Evolutionary conservation across 35 echinoderm and acorn worm genomes (phyloP).

Genomic region (Apostichopus parvimensis): DNA sequence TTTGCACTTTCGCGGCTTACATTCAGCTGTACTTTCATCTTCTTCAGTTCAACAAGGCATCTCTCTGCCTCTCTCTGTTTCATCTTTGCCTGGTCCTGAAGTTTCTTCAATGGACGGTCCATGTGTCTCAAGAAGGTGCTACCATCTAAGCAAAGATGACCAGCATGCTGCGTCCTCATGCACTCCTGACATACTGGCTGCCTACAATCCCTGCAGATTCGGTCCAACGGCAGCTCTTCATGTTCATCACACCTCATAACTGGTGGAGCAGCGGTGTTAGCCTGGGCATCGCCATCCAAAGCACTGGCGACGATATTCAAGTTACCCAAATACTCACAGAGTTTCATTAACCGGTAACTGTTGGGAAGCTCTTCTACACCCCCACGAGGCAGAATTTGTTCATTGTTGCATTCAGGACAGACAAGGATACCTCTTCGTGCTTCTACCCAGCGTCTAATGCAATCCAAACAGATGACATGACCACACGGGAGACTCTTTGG

Average conservation of each 20-base stretch:
- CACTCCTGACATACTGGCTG: slow-evolving; percentile 54
- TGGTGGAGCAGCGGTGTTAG: not conserved
- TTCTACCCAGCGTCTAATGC: slow-evolving; percentile 48
- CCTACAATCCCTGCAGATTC: slow-evolving; percentile 36
- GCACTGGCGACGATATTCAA: not conserved
- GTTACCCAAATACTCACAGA: slow-evolving; percentile 43
- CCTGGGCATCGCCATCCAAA: not conserved
- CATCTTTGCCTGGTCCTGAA: slow-evolving; percentile 22
- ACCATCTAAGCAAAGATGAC: slow-evolving; percentile 50
- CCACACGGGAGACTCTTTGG: slow-evolving; percentile 56
- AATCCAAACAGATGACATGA: slow-evolving; percentile 58
- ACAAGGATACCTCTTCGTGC: slow-evolving; percentile 47
- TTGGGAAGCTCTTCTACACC: slow-evolving; percentile 43
- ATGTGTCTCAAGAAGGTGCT: slow-evolving; percentile 50
- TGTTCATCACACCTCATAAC: slow-evolving; percentile 17
- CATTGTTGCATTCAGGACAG: slow-evolving; percentile 56
- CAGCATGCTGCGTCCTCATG: not conserved
- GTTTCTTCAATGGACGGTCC: slow-evolving; percentile 47
- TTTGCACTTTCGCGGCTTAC: not conserved
- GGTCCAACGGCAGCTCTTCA: slow-evolving; percentile 9
- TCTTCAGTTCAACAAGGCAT: not conserved
- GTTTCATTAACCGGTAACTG: slow-evolving; percentile 24
- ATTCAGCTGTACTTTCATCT: slow-evolving; percentile 31
- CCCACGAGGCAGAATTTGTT: slow-evolving; percentile 19
- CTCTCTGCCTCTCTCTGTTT: slow-evolving; percentile 24